Base-by-base conservation (phyloP, 2,113 vertebrate species). In the Montifringilla adamsi region DNA sequence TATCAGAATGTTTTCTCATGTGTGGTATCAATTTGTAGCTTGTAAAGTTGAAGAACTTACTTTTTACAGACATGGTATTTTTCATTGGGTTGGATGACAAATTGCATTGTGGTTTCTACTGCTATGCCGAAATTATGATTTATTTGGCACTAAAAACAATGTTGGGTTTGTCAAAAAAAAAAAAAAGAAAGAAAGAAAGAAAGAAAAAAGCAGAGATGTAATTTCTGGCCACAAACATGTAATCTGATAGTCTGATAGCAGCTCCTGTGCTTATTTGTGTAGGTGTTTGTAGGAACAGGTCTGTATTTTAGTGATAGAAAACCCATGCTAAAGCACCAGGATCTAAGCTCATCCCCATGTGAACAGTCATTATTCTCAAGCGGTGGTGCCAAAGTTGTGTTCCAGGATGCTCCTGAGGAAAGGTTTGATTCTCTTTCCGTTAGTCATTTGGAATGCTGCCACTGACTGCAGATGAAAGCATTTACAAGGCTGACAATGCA, bases 391-490 rank as follows among this genome's bases (percentile, higher is more conserved):
- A 59, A 85, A 47, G 52, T 70, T 43, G 21, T 43, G 28, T 41
- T 90, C 70, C 62, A 80, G 75, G 78, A 58, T 91, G 70, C 70
- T 90, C 5, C 0, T 7, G 46, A 60, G 67, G 89, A 69, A 90
- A 93, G 70, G 74, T 85, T 79, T 93, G 75, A 60, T 80, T 85
- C 79, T 80, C 62, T 58, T 81, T 63, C 80, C 2, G 1, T 93
- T 90, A 49, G 78, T 76, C 59, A 43, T 62, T 92, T 94, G 92
- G 92, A 93, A 60, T 8, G n/a, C 63, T 91, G 87, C 96, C 88
- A 62, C 55, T 18, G 49, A 31, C 94, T 83, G 75, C 87, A 72
- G 82, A 79, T 91, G 58, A 93, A 85, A 13, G 27, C 28, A 2
- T 79, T 75, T 52, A 8, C 56, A 56, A 74, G 63, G 63, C 15